phyloP scores from a whole-genome alignment of 2,888 invertebrate genomes.

The Dicyrtoma fusca region DNA sequence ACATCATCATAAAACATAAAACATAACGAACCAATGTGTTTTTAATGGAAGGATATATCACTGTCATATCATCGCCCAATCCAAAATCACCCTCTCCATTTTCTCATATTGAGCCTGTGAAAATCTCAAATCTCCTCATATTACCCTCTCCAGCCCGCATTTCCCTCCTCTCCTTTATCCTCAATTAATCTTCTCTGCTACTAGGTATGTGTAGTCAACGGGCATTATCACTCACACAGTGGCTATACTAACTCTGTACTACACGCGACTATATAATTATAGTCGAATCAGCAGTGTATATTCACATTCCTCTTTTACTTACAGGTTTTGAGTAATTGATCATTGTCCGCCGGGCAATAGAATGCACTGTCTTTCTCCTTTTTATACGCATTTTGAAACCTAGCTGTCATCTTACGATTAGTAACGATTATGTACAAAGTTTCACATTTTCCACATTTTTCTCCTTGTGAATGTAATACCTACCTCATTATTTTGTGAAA shows the following conservation, averaged over 20 bases:
- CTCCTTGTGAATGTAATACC: not conserved
- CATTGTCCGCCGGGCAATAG: constrained; percentile 19
- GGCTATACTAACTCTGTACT: too few relatives aligned
- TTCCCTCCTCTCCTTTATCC: constrained; percentile 44
- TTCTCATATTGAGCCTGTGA: constrained; percentile 33
- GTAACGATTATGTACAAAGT: too few relatives aligned
- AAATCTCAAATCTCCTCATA: constrained; percentile 10
- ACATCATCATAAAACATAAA: not conserved
- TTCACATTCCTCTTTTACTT: too few relatives aligned
- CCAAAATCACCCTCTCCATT: constrained; percentile 36
- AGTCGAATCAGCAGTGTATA: too few relatives aligned
- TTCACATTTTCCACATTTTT: not conserved
- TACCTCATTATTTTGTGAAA: not conserved
- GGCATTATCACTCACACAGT: too few relatives aligned
- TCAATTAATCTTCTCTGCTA: constrained; percentile 22
- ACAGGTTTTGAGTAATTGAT: constrained; percentile 16
- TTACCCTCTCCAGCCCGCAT: constrained; percentile 41
- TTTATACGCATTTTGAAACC: too few relatives aligned
- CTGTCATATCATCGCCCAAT: constrained; percentile 55
- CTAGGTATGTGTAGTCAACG: not conserved
- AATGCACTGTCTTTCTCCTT: too few relatives aligned
- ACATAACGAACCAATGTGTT: constrained; percentile 34
- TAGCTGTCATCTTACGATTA: too few relatives aligned
- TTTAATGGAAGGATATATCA: constrained; percentile 57
- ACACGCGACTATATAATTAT: too few relatives aligned